Conservation (phyloP, 2,113 vertebrate genomes). For the Brachyistius frenatus region DNA sequence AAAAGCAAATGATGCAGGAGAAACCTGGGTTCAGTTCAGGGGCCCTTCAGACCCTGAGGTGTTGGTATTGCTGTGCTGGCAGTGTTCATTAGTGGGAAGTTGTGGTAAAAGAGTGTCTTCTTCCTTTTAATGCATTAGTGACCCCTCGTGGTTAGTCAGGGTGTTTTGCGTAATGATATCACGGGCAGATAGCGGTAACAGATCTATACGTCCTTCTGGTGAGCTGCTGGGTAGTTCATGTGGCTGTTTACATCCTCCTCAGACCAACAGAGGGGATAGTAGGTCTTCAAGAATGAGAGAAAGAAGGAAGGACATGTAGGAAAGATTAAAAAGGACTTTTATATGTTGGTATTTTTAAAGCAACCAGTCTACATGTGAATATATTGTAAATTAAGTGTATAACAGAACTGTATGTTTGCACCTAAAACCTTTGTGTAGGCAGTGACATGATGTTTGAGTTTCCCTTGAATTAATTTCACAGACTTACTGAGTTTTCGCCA, state of each 20-base stretch:
- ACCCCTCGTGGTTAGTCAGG: not conserved
- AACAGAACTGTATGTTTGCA: too few species aligned
- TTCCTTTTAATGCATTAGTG: not conserved
- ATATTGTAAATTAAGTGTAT: too few species aligned
- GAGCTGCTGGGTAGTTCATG: not conserved
- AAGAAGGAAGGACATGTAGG: too few species aligned
- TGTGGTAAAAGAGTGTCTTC: not conserved
- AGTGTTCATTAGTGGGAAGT: not conserved
- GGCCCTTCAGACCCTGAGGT: fast-evolving
- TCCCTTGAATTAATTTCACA: not conserved
- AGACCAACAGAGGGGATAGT: not conserved
- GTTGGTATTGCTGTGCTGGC: not conserved
- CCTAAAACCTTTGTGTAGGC: too few species aligned
- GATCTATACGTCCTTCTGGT: not conserved
- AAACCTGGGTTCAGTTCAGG: not conserved
- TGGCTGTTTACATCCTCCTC: not conserved
- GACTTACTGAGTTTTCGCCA: constrained; percentile 2
- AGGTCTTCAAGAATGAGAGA: not conserved
- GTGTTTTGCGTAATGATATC: not conserved
- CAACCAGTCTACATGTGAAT: too few species aligned
- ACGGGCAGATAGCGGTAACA: not conserved
- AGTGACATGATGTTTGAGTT: too few species aligned
- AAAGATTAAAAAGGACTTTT: too few species aligned
- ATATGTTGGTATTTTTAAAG: too few species aligned
- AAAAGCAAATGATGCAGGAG: not conserved